Evolutionary conservation across 2,888 invertebrate species (phyloP).

Genomic region (Cepaea hortensis): DNA sequence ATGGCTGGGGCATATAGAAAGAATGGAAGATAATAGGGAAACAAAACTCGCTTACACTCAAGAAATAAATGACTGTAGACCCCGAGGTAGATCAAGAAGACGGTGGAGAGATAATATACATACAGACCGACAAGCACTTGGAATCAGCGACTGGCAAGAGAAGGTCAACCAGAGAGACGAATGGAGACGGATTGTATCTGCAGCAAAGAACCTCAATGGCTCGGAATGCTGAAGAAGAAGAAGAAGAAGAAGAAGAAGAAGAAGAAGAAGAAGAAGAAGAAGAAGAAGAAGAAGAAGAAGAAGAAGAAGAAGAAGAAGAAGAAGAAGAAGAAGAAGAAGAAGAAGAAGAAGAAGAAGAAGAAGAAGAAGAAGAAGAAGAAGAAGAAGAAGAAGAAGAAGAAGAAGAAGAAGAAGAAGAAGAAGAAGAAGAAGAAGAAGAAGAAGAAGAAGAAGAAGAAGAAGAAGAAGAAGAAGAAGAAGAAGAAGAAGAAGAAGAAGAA

Average conservation of each 20-base stretch:
- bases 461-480: constrained; percentile 21
- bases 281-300: background rate
- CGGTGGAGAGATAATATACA: background rate
- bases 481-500: background rate
- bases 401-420: constrained; percentile 12
- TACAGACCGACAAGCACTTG: too few species aligned
- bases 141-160: too few species aligned
- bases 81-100: background rate
- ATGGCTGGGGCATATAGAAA: too few species aligned
- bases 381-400: constrained; percentile 14
- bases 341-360: constrained; percentile 1
- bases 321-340: background rate
- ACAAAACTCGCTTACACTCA: too few species aligned
- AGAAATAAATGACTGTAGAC: too few species aligned
- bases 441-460: constrained; percentile 9
- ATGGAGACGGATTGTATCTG: too few species aligned
- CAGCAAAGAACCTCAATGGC: too few species aligned
- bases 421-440: constrained; percentile 11
- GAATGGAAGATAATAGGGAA: too few species aligned
- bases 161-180: too few species aligned
- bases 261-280: constrained; percentile 7
- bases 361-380: constrained; percentile 17
- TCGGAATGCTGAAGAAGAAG: background rate
- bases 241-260: constrained; percentile 7
- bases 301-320: too few species aligned